Evolutionary conservation across 1,140 invertebrate species (phyloP), one percentile per base, ranked within the genome.

Genomic region (Colletes gigas): DNA sequence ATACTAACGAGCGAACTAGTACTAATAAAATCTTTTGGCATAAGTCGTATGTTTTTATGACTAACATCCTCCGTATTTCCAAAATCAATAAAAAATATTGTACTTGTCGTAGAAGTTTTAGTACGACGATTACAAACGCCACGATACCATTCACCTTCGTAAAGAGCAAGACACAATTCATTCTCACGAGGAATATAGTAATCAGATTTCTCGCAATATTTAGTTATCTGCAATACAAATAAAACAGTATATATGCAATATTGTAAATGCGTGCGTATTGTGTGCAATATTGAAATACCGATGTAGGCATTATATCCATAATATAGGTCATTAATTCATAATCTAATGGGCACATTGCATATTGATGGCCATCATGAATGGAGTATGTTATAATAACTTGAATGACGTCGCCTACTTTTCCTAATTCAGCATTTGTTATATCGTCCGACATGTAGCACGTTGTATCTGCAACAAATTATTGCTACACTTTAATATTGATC

Each of bases 131-230:
- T 0, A 30, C 92, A 93, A 0, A 73, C 39, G 0, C 88, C 92
- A 6, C 93, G 87, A 60, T 90, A 93, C 89, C 89, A 93, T 0
- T 0, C 19, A 12, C 39, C 80, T 0, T 87, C 60, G 47, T 81
- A 92, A 1, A 87, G 70, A 12, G 91, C 92, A 0, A 93, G 59
- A 66, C 93, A 93, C 3, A 93, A 84, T 70, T 93, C 93, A 0
- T 83, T 30, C 0, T 75, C 41, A 19, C 91, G 83, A 9, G 93
- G 93, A 73, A 93, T 92, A 44, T 93, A 93, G 66, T 90, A 75
- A 0, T 85, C 65, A 4, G 59, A 82, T 19, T 79, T 17, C 57
- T 83, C 14, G 10, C 75, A 73, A 85, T 92, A 93, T 15, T 90
- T 44, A 8, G 79, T 7, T 5, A 93, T 87, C 92, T 93, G 52